Conservation (phyloP, 2,797 vertebrate species). For the Ficedula albicollis region DNA sequence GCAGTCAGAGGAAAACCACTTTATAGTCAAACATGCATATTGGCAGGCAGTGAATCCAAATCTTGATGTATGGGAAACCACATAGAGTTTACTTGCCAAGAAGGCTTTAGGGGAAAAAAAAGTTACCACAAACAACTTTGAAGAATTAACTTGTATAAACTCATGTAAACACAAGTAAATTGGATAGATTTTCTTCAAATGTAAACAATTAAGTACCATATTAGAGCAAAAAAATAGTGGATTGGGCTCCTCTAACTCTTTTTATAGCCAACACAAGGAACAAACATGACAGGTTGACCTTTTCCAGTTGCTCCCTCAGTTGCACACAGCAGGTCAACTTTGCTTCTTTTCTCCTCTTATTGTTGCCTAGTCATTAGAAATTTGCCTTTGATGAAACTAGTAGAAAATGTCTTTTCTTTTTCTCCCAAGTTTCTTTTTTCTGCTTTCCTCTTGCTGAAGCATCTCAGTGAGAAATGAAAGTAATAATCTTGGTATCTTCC, state of each 20-base stretch:
- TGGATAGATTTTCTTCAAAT: not conserved
- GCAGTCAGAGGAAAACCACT: not conserved
- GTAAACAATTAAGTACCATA: not conserved
- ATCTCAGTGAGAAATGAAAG: not conserved
- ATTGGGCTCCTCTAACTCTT: not conserved
- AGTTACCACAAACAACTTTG: not conserved
- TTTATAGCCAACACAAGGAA: not conserved
- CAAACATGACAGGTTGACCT: not conserved
- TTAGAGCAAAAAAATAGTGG: not conserved
- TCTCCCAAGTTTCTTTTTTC: not conserved
- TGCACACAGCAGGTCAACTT: not conserved
- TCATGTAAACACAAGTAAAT: not conserved
- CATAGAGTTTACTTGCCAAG: not conserved
- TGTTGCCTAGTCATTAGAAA: not conserved
- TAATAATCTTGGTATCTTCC: not conserved
- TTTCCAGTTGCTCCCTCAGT: not conserved
- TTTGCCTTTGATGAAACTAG: not conserved
- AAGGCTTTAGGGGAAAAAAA: not conserved
- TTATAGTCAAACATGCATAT: not conserved
- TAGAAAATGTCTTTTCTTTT: not conserved
- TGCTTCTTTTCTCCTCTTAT: not conserved
- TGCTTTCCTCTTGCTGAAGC: not conserved
- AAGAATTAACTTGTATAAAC: not conserved
- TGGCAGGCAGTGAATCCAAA: not conserved
- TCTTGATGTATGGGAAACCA: rapidly evolving